Evolutionary conservation across 1,140 invertebrate species (phyloP), one percentile per base, ranked within the genome.

Genomic region (Drosophila melanogaster): DNA sequence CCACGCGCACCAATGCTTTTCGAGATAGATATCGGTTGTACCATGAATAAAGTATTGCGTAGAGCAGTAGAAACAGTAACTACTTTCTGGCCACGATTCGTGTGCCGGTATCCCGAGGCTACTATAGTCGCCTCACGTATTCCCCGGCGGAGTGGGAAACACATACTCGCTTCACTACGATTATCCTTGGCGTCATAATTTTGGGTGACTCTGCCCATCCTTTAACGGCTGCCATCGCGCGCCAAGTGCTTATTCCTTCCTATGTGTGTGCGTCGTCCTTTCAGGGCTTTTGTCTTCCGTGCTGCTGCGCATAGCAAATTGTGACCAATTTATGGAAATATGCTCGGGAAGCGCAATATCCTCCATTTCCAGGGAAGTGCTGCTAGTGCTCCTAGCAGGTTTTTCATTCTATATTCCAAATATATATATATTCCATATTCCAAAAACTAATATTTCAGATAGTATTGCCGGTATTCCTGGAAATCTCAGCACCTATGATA

Each of bases 281-380:
- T 64, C 5, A 50, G 37, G 56, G 61, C 64, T 78, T 87, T 77
- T 76, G 75, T 81, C 54, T 53, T 47, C 40, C 57, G 64, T 70
- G 80, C 54, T 87, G 67, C 64, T 80, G 72, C 60, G 86, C 70
- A 80, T 86, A 73, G 70, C 79, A 83, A 86, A 86, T 78, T 83
- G 86, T 90, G 67, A 80, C 79, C 86, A 90, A 90, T 90, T 90
- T 90, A 79, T 90, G 78, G 70, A 81, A 85, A 87, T 83, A 78
- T 84, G 84, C 75, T 62, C 30, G 61, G 64, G 37, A 66, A 30
- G 30, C 41, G 24, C 26, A 33, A 26, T 26, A 24, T 7, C 14
- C 14, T 15, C 22, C 12, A 46, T 6, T 1, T 33, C 4, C 33
- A 12, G 26, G 43, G 19, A 22, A 44, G 59, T 44, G 51, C 1